Percentiles rank a stretch among this genome's conserved stretches.
These are phyloP conservation scores for Catostomus latipinnis DNA, from an alignment of 2,797 vertebrate species.

Conservation along the genomic window DNA sequence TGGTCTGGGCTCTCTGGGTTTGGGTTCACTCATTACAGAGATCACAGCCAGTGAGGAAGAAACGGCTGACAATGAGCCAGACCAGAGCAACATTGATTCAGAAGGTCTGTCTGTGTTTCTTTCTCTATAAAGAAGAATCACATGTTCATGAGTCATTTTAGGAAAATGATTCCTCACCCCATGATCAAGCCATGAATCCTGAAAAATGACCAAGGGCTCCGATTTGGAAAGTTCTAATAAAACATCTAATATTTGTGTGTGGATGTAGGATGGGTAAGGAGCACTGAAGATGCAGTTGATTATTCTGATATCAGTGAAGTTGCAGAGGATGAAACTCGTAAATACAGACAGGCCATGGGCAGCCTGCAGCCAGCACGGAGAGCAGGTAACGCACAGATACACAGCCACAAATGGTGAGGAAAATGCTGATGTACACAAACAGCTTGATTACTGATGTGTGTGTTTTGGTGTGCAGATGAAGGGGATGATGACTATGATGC, in stretches of 20 bases:
- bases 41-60: constrained; percentile 94
- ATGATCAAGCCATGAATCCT: background rate
- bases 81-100: constrained; percentile 79
- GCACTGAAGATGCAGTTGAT: constrained; percentile 97
- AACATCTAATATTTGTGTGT: constrained; percentile 17
- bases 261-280: constrained; percentile 92
- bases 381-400: constrained; percentile 62
- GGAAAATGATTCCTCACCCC: background rate
- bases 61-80: constrained; percentile 75
- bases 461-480: constrained; percentile 77
- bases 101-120: constrained; percentile 79
- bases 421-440: background rate
- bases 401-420: background rate
- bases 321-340: constrained; percentile 95
- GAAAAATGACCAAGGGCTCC: background rate
- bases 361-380: constrained; percentile 85
- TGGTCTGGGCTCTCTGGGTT: constrained; percentile 89
- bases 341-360: constrained; percentile 93
- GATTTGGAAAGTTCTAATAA: background rate
- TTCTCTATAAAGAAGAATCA: too few species aligned
- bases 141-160: background rate
- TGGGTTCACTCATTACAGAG: constrained; percentile 93
- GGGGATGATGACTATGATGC: constrained; percentile 98
- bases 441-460: constrained; percentile 3
- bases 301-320: constrained; percentile 98